Percentiles rank a stretch among this genome's conserved stretches.
These are phyloP conservation scores for Tachina lurida DNA, from an alignment of 2,888 invertebrate species.

Conservation along the genomic window DNA sequence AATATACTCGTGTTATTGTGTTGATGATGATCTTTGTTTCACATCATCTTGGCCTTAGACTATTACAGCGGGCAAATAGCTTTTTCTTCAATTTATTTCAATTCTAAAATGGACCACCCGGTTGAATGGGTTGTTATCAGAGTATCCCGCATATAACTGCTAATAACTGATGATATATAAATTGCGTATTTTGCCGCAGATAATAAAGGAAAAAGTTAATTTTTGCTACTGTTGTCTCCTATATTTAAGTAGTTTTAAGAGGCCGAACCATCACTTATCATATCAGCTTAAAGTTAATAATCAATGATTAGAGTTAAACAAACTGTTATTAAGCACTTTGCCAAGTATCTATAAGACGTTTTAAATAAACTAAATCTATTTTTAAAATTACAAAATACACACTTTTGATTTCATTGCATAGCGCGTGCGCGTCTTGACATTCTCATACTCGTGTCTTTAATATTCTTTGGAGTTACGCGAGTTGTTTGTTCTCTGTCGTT, in stretches of 20 bases:
- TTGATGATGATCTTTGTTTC: background rate
- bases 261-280: slow-evolving; percentile 53
- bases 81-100: too few relatives aligned
- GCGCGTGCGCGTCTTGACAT: slow-evolving; percentile 52
- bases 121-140: slow-evolving; percentile 18
- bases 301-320: slow-evolving; percentile 62
- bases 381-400: slow-evolving; percentile 53
- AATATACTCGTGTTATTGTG: background rate
- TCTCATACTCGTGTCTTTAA: slow-evolving; percentile 32
- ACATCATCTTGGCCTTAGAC: slow-evolving; percentile 5
- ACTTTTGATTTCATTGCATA: slow-evolving; percentile 53
- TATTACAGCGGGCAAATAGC: background rate
- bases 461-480: slow-evolving; percentile 32
- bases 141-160: slow-evolving; percentile 46
- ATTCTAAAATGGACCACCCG: slow-evolving; percentile 54
- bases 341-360: slow-evolving; percentile 9
- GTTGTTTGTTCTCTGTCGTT: slow-evolving; percentile 24
- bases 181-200: slow-evolving; percentile 8
- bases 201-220: background rate
- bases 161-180: slow-evolving; percentile 26
- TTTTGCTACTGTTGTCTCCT: slow-evolving; percentile 39
- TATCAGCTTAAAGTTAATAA: slow-evolving; percentile 64
- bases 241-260: background rate
- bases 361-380: slow-evolving; percentile 58
- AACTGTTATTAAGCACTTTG: slow-evolving; percentile 60